These are phyloP conservation scores for Temnothorax longispinosus DNA, from an alignment of 1,140 invertebrate species.

Conservation along the genomic window DNA sequence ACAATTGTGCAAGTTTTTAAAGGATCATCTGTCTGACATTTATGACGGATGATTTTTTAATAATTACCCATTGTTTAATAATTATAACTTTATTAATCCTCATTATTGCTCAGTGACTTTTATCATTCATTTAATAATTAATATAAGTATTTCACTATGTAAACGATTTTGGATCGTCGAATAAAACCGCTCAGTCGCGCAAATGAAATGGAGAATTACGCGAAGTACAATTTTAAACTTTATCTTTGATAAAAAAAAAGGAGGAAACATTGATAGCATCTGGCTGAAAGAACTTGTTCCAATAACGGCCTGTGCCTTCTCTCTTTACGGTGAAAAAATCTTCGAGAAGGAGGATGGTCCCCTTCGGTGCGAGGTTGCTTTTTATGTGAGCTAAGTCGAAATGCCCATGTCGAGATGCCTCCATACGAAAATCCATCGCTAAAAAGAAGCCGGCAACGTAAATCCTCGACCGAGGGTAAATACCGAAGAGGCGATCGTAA, in stretches of 20 bases:
- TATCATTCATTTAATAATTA: background rate
- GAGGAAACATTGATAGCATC: conserved; percentile 32
- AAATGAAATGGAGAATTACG: conserved; percentile 3
- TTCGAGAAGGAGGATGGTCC: background rate
- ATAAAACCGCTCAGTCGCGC: background rate
- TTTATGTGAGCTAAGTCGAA: conserved; percentile 23
- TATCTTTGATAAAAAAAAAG: conserved; percentile 23
- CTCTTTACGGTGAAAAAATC: conserved; percentile 25
- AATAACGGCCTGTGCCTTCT: conserved; percentile 26
- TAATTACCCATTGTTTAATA: background rate
- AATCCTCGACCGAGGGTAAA: conserved; percentile 44
- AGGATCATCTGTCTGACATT: background rate
- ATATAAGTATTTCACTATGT: background rate
- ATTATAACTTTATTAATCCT: background rate
- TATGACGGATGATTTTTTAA: background rate
- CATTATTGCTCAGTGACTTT: background rate
- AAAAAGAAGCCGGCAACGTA: conserved; percentile 10
- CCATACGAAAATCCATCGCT: conserved; percentile 26
- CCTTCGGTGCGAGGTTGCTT: conserved; percentile 8
- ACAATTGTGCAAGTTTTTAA: background rate
- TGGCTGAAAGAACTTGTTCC: conserved; percentile 34
- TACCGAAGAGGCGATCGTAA: conserved; percentile 24
- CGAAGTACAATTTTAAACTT: conserved; percentile 35
- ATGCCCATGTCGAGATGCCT: background rate
- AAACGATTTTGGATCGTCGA: background rate